phyloP scores from a whole-genome alignment of 2,113 vertebrate genomes.

The Heterotis niloticus region DNA sequence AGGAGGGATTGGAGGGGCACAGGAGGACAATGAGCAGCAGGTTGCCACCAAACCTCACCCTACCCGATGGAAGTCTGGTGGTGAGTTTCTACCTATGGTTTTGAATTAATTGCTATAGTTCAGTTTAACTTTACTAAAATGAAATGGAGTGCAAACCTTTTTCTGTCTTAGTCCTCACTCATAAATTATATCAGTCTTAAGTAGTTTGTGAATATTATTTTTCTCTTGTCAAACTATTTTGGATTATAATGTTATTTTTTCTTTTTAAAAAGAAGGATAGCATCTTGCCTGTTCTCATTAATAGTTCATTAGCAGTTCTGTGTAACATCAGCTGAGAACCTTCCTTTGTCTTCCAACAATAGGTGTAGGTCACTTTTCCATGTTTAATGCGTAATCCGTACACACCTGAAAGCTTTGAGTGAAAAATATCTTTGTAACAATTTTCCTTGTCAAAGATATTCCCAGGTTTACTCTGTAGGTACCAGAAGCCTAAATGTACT shows the following conservation, averaged over 20 bases:
- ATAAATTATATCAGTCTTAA: no score
- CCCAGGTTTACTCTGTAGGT: not conserved
- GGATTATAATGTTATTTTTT: conserved; percentile 4
- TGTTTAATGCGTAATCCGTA: not conserved
- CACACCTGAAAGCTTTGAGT: not conserved
- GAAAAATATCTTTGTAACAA: not conserved
- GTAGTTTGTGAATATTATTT: not conserved
- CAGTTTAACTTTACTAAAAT: no score
- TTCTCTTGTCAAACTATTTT: not conserved
- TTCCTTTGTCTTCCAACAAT: not conserved
- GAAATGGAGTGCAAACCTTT: no score
- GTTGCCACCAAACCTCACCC: not conserved
- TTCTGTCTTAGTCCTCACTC: no score
- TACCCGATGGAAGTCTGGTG: conserved; percentile 60
- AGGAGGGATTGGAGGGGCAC: conserved; percentile 51
- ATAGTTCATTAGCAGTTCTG: conserved; percentile 25
- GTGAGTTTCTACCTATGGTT: conserved; percentile 38
- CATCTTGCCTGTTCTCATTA: not conserved
- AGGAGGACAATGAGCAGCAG: not conserved
- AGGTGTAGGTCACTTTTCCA: conserved; percentile 17
- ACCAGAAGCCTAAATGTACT: not conserved
- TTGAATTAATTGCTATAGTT: not conserved
- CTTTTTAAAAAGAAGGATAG: conserved; percentile 1
- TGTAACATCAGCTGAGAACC: conserved; percentile 27
- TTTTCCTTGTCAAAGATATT: not conserved